A percentile compares a stretch with the other conserved stretches of the same genome.
These are phyloP conservation scores for Crocodylus rhombifer DNA, from an alignment of 2,797 vertebrate genomes.

Conservation along the genomic window DNA sequence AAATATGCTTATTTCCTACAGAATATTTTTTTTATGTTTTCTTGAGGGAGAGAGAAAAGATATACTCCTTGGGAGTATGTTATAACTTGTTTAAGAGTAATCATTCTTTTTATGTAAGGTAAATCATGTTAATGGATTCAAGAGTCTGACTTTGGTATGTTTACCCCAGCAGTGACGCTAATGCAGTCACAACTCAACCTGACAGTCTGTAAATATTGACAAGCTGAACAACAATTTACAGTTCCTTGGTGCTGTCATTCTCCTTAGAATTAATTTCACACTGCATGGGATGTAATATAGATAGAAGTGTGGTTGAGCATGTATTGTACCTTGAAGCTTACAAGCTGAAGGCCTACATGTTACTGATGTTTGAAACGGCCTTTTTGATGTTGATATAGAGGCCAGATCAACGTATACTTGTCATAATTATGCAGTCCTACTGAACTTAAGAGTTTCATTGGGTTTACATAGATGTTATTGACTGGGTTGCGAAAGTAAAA, in stretches of 20 bases:
- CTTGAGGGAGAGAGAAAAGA: not conserved
- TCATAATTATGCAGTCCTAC: fast-evolving
- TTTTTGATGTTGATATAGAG: not conserved
- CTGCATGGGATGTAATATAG: not conserved
- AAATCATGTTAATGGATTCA: constrained; percentile 46
- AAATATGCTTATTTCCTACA: constrained; percentile 6
- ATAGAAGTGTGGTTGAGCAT: not conserved
- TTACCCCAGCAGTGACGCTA: constrained; percentile 16
- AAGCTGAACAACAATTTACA: constrained; percentile 5
- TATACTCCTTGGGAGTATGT: not conserved
- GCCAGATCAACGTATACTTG: too few relatives aligned
- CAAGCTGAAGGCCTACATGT: fast-evolving
- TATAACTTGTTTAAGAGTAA: not conserved
- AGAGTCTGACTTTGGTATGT: not conserved
- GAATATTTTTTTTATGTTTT: not conserved
- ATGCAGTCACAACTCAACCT: constrained; percentile 10
- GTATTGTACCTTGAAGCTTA: constrained; percentile 1
- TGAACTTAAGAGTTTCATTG: not conserved
- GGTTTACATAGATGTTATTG: fast-evolving
- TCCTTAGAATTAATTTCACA: not conserved
- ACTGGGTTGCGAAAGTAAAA: not conserved
- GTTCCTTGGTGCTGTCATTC: constrained; percentile 42
- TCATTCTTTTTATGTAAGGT: constrained; percentile 29
- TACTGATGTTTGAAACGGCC: fast-evolving
- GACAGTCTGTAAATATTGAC: constrained; percentile 53